Percentiles rank a stretch among this genome's conserved stretches.
phyloP scores from a whole-genome alignment of 2,888 invertebrate genomes.

The Epirrhoe alternata region DNA sequence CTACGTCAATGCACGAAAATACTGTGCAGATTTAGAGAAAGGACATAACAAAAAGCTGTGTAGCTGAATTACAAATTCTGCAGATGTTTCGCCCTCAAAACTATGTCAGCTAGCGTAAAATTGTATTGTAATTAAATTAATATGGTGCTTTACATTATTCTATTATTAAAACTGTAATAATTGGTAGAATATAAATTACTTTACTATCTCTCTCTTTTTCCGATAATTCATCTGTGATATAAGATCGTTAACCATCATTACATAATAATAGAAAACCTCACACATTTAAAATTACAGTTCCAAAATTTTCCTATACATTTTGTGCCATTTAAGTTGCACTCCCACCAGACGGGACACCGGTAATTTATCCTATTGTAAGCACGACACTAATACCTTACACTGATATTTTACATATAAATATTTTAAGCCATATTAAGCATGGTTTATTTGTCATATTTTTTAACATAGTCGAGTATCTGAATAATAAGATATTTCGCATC shows the following conservation, averaged over 20 bases:
- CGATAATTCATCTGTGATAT: constrained; percentile 29
- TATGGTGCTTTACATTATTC: constrained; percentile 26
- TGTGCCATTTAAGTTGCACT: constrained; percentile 39
- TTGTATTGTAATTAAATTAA: constrained; percentile 13
- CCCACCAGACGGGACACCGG: constrained; percentile 37
- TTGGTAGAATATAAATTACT: constrained; percentile 9
- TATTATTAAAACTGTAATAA: constrained; percentile 6
- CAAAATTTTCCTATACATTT: neutral
- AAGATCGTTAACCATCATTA: neutral
- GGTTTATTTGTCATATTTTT: neutral
- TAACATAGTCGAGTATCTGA: neutral
- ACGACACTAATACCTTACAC: constrained; percentile 1
- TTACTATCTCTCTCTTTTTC: constrained; percentile 9
- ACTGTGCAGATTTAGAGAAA: constrained; percentile 3
- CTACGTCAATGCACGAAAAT: constrained; percentile 3
- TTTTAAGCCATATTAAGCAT: neutral
- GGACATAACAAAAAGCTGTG: neutral
- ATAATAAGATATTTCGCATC: neutral
- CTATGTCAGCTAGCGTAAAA: neutral
- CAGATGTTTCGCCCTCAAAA: constrained; percentile 2
- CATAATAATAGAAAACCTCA: constrained; percentile 5
- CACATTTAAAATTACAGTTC: neutral
- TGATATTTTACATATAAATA: neutral
- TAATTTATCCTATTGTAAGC: constrained; percentile 34
- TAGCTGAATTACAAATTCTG: constrained; percentile 4